phyloP scores from a whole-genome alignment of 2,113 vertebrate species.

The Nesogale talazaci region DNA sequence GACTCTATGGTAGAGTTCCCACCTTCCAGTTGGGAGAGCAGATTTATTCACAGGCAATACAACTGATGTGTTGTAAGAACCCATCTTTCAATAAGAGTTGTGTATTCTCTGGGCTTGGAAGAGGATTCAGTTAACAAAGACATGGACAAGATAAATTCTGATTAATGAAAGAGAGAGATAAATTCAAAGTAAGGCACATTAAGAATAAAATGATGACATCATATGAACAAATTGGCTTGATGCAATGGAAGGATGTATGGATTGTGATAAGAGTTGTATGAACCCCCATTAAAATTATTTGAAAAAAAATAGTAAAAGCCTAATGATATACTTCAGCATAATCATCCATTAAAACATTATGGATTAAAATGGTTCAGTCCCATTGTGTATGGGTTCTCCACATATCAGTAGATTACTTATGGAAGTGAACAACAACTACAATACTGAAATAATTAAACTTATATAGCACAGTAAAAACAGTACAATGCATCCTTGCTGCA shows the following conservation, averaged over 20 bases:
- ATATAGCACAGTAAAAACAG: background rate
- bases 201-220: background rate
- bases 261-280: too few species aligned
- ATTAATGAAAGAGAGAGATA: too few species aligned
- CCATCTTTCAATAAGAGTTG: background rate
- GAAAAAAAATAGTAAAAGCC: background rate
- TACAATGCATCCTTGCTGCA: background rate
- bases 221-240: too few species aligned
- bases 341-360: background rate
- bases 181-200: background rate
- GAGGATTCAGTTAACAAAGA: background rate
- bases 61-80: background rate
- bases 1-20: background rate
- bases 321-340: background rate
- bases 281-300: too few species aligned
- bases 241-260: too few species aligned
- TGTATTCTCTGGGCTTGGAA: background rate
- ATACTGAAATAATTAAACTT: background rate
- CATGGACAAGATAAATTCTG: too few species aligned
- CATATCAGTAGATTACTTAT: background rate
- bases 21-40: background rate
- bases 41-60: background rate
- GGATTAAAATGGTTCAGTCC: background rate
- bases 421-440: background rate
- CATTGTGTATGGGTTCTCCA: background rate